Base-by-base conservation (phyloP, 2,888 invertebrate genomes). In the Coecobrya sp. region DNA sequence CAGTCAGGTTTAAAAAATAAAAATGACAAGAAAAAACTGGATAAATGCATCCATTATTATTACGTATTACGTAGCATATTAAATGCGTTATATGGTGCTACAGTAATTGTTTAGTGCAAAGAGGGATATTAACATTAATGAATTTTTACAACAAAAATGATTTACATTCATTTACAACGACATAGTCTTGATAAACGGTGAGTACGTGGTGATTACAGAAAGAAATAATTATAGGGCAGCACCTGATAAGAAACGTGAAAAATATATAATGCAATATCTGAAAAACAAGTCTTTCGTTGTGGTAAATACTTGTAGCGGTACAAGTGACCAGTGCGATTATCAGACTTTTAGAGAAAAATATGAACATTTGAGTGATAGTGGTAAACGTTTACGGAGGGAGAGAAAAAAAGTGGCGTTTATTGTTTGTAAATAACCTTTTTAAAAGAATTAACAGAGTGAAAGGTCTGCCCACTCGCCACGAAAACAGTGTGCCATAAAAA, bases 161-260 rank as follows among this genome's bases (percentile, higher is more conserved):
- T 82, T 82, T 82, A 82, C 70, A 36, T 73, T 86, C 27, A 27
- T 73, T 76, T 73, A 36, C 16, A 79, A 65, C 55, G 89, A 70
- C 84, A 89, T 13, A 76, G 45, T 70, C 42, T 70, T 84, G 84
- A 84, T 84, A 89, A 55, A 52, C 84, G 19, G 82, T 30, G 73
- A 81, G 65, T 91, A 86, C 62, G 86, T 91, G 86, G 91, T 86
- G 91, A 91, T 91, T 91, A 91, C 62, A 65, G 22, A 30, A 7
- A 79, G 52, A 19, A 52, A 30, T 86, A 91, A 91, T 91, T 91
- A 91, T 86, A 91, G 91, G 86, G 86, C 82, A 86, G 81, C 91
- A 81, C 86, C 91, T 91, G 91, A 91, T 91, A 91, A 89, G 86
- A 42, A 62, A 25, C n/a, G 59, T 49, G 36, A 73, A 52, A 81